Evolutionary conservation across 2,113 vertebrate genomes (phyloP).

Genomic region (Gopherus flavomarginatus): DNA sequence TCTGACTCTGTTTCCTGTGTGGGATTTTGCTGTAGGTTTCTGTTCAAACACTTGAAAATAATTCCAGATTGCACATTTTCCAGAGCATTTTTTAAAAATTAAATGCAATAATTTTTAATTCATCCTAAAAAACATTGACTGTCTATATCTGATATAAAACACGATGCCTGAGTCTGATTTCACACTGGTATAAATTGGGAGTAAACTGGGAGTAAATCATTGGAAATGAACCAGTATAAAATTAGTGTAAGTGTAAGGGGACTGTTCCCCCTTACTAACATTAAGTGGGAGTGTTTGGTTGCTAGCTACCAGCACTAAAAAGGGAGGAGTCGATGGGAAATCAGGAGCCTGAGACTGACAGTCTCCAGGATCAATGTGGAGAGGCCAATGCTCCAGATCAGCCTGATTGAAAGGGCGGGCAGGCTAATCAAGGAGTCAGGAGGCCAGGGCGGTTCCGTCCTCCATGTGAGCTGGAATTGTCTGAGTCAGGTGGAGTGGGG

Average conservation of each 20-base stretch:
- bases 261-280: no score
- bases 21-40: constrained; percentile 14
- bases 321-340: no score
- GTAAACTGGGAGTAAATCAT: neutral
- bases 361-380: no score
- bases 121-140: neutral
- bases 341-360: no score
- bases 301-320: no score
- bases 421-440: no score
- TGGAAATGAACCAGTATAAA: neutral
- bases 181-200: neutral
- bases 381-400: no score
- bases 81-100: fast-evolving
- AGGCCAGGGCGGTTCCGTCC: no score
- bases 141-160: neutral
- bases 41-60: neutral
- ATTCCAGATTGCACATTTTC: constrained; percentile 24
- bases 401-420: no score
- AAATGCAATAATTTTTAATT: neutral
- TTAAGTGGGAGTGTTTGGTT: no score
- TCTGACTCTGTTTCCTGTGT: constrained; percentile 34
- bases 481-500: no score
- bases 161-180: neutral
- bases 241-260: neutral
- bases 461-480: no score